Evolutionary conservation across 1,140 invertebrate species (phyloP).

Genomic region (Hypothenemus hampei): DNA sequence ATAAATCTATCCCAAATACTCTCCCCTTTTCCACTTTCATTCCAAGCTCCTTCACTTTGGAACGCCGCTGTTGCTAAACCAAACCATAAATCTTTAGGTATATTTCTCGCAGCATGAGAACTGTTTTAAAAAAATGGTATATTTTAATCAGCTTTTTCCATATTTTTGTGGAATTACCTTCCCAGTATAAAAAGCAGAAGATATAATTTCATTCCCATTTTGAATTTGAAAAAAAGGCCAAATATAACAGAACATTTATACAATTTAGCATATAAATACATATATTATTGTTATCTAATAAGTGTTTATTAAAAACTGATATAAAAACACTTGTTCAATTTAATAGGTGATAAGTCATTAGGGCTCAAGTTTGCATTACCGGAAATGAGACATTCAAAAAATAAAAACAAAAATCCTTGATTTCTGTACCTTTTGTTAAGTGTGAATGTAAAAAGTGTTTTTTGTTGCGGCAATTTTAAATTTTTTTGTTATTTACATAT

Average conservation of each 20-base stretch:
- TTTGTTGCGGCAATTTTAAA: too few relatives aligned
- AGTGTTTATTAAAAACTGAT: background rate
- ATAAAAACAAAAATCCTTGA: too few relatives aligned
- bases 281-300: background rate
- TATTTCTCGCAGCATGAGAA: constrained; percentile 24
- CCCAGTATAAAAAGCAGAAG: background rate
- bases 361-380: too few relatives aligned
- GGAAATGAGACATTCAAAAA: too few relatives aligned
- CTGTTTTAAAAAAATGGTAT: background rate
- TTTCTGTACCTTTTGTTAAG: too few relatives aligned
- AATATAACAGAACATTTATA: background rate
- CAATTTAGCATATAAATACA: background rate
- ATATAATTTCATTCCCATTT: background rate
- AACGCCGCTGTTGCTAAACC: constrained; percentile 40
- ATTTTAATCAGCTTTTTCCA: background rate
- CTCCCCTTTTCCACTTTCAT: constrained; percentile 45
- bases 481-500: too few relatives aligned
- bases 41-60: constrained; percentile 48
- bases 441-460: too few relatives aligned
- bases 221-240: too few relatives aligned
- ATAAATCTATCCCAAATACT: constrained; percentile 52
- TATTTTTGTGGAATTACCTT: background rate
- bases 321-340: background rate
- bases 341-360: too few relatives aligned
- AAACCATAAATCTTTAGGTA: constrained; percentile 43